Evolutionary conservation across 1,140 invertebrate genomes (phyloP), one percentile per base, ranked within the genome.

Genomic region (Lysiphlebus fabarum): DNA sequence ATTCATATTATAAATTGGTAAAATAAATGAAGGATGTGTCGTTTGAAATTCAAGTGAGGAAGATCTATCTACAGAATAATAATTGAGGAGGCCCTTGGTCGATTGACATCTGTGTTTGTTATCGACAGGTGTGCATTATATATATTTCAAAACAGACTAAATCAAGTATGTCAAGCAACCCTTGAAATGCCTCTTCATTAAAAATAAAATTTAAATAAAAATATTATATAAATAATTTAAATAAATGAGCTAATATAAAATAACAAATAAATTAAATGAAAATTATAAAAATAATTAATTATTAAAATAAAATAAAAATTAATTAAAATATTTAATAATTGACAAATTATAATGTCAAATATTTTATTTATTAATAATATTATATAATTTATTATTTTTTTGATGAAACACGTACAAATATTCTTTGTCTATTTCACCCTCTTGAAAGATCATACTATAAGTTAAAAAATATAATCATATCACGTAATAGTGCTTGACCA

Each of bases 71-170:
- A n/a, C 33, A n/a, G 34, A 57, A 44, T 56, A 59, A 40, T 36
- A 59, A 45, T 56, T 49, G 48, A 59, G 51, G 14, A 53, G 54
- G 41, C 62, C 47, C 38, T 44, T 36, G 53, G 38, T 45, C 38
- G 57, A 51, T 66, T 67, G 67, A 69, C 65, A 65, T 38, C 17
- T 10, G 1, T 38, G 58, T 58, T 61, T 63, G 62, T 54, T 56
- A 58, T 57, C 65, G 70, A 71, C 70, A 71, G 66, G 64, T 62
- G 48, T 59, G 43, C 14, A 37, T 43, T 26, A 47, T 10, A 42
- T 1, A 33, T 49, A 33, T 33, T 26, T 26, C 26, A 56, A n/a
- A 12, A 40, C 38, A 11, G 17, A 49, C 47, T 34, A 26, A 44
- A 42, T 48, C 56, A 57, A 48, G 56, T 57, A 26, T 26, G 17